A percentile compares a stretch with the other conserved stretches of the same genome.
phyloP scores from a whole-genome alignment of 2,888 invertebrate species.

The Syrista parreyssii region DNA sequence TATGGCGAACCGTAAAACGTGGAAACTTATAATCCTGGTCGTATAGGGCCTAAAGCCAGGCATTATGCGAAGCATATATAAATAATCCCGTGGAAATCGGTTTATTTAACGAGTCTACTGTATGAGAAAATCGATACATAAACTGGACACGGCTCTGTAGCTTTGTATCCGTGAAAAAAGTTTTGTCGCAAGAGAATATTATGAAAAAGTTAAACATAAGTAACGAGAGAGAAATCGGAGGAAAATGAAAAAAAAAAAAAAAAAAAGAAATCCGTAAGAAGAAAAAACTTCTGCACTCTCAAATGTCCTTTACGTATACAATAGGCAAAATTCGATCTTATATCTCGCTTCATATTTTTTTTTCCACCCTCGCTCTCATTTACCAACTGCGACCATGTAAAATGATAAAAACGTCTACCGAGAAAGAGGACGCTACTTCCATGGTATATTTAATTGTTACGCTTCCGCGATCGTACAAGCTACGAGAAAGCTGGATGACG shows the following conservation, averaged over 20 bases:
- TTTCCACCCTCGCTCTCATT: too few relatives aligned
- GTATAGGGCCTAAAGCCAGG: not conserved
- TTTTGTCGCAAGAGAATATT: not conserved
- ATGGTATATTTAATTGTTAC: not conserved
- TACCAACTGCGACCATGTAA: too few relatives aligned
- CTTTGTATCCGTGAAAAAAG: not conserved
- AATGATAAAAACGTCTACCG: too few relatives aligned
- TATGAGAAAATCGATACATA: not conserved
- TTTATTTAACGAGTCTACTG: not conserved
- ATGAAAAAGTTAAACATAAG: not conserved
- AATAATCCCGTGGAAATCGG: not conserved
- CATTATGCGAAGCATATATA: not conserved
- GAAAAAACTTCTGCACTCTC: not conserved
- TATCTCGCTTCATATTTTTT: not conserved
- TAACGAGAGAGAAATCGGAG: not conserved
- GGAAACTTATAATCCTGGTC: not conserved
- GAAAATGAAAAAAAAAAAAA: not conserved
- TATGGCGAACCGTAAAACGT: not conserved
- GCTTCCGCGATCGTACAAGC: not conserved
- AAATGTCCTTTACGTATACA: not conserved
- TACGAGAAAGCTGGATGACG: not conserved
- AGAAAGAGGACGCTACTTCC: not conserved
- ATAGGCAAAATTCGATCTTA: not conserved
- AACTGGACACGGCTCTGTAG: not conserved
- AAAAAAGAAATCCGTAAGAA: too few relatives aligned